These are phyloP conservation scores for Syngnathus rostellatus DNA, from an alignment of 2,797 vertebrate species.

Conservation along the genomic window DNA sequence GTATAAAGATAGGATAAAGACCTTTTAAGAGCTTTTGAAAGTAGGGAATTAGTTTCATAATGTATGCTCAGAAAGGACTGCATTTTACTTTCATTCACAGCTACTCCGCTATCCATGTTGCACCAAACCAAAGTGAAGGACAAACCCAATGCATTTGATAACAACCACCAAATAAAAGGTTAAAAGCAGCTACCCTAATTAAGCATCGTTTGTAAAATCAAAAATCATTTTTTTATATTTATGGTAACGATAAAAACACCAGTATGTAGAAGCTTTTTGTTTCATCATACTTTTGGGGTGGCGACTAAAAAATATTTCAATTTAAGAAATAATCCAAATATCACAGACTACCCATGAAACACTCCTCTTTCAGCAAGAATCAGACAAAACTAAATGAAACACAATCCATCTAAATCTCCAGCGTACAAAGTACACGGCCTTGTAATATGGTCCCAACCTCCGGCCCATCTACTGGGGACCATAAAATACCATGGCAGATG, in stretches of 20 bases:
- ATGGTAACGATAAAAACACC: background rate
- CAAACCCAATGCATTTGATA: too few relatives aligned
- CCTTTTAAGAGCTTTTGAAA: background rate
- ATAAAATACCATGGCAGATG: slow-evolving; percentile 43
- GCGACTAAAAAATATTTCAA: background rate
- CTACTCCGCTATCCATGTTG: background rate
- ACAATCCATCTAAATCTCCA: background rate
- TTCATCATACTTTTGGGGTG: background rate
- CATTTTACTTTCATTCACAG: background rate
- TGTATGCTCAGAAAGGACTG: background rate
- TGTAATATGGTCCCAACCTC: slow-evolving; percentile 25
- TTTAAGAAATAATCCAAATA: background rate
- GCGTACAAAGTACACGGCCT: background rate
- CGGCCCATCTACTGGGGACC: slow-evolving; percentile 41
- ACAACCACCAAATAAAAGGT: too few relatives aligned
- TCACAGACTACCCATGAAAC: background rate
- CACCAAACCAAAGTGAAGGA: background rate
- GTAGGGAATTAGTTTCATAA: background rate
- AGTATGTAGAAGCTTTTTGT: background rate
- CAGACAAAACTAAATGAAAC: background rate
- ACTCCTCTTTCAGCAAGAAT: background rate
- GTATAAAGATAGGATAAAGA: background rate
- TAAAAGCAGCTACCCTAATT: too few relatives aligned
- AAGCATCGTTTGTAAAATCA: too few relatives aligned
- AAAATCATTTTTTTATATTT: background rate